Conservation (phyloP, 2,888 invertebrate species). For the Pyrrhosoma nymphula region DNA sequence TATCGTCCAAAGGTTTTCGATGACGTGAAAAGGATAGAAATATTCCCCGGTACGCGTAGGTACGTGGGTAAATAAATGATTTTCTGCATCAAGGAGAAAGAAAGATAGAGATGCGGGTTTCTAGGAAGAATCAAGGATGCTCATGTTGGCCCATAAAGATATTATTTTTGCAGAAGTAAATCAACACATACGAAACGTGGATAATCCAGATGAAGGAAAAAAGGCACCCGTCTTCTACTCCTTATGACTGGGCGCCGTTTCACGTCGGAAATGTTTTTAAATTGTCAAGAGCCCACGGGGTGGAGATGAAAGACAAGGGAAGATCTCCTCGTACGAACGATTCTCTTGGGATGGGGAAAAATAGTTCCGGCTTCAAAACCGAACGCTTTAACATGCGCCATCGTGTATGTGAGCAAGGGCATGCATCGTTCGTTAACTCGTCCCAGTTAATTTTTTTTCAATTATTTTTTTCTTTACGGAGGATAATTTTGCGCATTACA, state of each 20-base stretch:
- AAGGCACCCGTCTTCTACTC: background rate
- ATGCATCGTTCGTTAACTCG: background rate
- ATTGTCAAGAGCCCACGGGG: background rate
- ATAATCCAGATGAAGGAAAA: background rate
- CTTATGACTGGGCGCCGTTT: too few species aligned
- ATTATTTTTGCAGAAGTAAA: background rate
- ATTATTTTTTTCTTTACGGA: background rate
- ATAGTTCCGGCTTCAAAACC: background rate
- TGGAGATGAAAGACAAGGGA: background rate
- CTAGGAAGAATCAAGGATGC: background rate
- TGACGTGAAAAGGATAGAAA: background rate
- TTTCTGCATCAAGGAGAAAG: background rate
- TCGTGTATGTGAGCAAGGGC: background rate
- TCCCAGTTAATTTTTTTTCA: background rate
- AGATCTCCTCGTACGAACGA: background rate
- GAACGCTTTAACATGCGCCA: background rate
- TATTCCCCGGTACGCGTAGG: background rate
- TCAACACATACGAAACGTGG: background rate
- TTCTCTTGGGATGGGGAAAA: background rate
- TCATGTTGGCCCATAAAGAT: background rate
- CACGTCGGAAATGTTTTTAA: background rate
- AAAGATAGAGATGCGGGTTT: background rate
- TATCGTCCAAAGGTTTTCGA: background rate
- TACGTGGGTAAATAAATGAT: background rate
- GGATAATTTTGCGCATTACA: conserved; percentile 14